phyloP scores from a whole-genome alignment of 2,113 vertebrate genomes.

The Varanus salvator region DNA sequence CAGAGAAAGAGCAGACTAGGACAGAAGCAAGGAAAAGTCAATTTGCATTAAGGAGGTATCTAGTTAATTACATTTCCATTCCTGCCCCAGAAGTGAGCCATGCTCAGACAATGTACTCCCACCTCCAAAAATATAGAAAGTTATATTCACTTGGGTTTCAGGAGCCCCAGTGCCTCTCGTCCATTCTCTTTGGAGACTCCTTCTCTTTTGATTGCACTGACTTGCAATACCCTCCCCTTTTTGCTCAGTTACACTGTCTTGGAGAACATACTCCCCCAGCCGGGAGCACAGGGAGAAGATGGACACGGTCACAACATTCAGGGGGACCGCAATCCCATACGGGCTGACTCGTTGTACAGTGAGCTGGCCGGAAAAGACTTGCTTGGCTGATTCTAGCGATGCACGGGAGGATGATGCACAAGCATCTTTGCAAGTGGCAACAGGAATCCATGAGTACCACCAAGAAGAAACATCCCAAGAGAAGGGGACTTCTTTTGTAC shows the following conservation, averaged over 20 bases:
- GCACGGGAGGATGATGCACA: background rate
- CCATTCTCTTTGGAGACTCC: conserved; percentile 43
- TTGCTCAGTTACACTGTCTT: conserved; percentile 33
- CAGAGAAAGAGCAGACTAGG: conserved; percentile 15
- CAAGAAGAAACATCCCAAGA: background rate
- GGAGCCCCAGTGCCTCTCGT: conserved; percentile 41
- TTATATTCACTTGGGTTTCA: conserved; percentile 54
- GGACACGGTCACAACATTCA: background rate
- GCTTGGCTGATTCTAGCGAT: background rate
- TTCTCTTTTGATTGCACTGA: conserved; percentile 48
- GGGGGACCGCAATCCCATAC: background rate
- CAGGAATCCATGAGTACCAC: background rate
- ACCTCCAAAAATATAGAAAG: conserved; percentile 51
- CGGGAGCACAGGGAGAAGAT: background rate
- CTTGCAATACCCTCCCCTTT: conserved; percentile 34
- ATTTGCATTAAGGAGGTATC: conserved; percentile 78
- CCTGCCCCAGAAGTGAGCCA: conserved; percentile 71
- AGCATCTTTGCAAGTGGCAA: background rate
- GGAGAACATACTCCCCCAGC: conserved; percentile 5
- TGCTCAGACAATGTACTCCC: conserved; percentile 72
- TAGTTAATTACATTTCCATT: conserved; percentile 82
- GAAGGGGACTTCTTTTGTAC: background rate
- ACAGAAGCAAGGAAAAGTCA: conserved; percentile 67
- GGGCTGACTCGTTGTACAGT: background rate
- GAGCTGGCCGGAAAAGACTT: background rate